Evolutionary conservation across 92 coral and sea anemone genomes (phyloP), one percentile per base, ranked within the genome.

Genomic region (Desmophyllum pertusum): DNA sequence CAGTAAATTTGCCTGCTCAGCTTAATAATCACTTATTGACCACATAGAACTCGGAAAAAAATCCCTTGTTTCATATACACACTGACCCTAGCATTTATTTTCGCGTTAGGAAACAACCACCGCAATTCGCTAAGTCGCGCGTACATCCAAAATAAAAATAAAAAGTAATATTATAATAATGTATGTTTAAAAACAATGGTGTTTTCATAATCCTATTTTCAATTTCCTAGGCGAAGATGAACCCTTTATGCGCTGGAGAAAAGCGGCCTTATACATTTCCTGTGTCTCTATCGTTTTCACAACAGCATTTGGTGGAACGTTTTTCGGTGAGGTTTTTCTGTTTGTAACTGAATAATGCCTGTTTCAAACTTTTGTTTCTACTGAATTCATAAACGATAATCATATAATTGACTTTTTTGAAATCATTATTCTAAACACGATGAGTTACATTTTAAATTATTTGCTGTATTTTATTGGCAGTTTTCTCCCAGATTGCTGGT

Each of bases 401-500:
- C 5, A 4, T 30, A 1, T 5, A 1, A 2, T 11, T 18, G 19
- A 19, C 36, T 7, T 1, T 5, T 41, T 23, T n/a, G 25, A 3
- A 8, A 57, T 37, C 19, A 31, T 45, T 41, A 10, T 65, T 43
- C 43, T 18, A n/a, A 57, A 57, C 64, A 57, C 10, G 64, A 57
- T 25, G 11, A 13, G 53, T 43, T 55, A 23, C 5, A n/a, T 0
- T 55, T 55, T 50, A n/a, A n/a, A n/a, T n/a, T n/a, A n/a, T n/a
- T n/a, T n/a, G n/a, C n/a, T n/a, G n/a, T n/a, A n/a, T n/a, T n/a
- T n/a, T n/a, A n/a, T n/a, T n/a, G n/a, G n/a, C n/a, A n/a, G 93
- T 77, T 5, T 11, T 75, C 5, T 90, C 93, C 18, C 83, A 85
- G 33, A 62, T 88, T 52, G 88, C 87, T 48, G 78, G 77, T 36